phyloP scores from a whole-genome alignment of 2,797 vertebrate species.

The Peromyscus attwateri region DNA sequence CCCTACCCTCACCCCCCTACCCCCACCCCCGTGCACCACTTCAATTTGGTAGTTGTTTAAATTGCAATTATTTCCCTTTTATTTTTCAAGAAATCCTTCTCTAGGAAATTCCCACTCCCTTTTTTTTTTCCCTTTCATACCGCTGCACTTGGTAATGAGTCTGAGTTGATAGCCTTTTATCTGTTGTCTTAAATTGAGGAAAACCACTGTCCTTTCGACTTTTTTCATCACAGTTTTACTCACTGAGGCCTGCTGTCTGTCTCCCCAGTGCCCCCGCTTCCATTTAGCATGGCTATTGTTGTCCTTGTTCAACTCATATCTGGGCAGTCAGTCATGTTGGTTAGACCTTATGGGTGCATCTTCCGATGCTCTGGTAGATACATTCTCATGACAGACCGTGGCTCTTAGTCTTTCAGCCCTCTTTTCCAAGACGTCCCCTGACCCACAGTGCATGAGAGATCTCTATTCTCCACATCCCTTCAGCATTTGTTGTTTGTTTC shows the following conservation, averaged over 20 bases:
- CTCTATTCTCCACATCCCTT: background rate
- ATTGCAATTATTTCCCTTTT: background rate
- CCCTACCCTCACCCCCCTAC: too few species aligned
- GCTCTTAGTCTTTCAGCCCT: background rate
- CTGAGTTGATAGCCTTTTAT: slow-evolving; percentile 31
- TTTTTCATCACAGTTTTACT: slow-evolving; percentile 25
- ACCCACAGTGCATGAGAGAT: background rate
- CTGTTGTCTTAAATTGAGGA: background rate
- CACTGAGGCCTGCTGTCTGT: background rate
- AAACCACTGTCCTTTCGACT: background rate
- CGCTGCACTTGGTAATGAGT: background rate
- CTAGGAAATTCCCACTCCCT: background rate
- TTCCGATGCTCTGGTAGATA: background rate
- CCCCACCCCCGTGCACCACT: background rate
- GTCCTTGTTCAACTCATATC: background rate
- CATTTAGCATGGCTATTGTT: too few species aligned
- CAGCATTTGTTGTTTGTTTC: background rate
- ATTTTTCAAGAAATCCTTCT: background rate
- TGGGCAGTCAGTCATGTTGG: background rate
- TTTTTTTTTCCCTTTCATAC: background rate
- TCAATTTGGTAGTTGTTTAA: slow-evolving; percentile 35
- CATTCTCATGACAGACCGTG: too few species aligned
- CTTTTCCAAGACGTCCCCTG: background rate
- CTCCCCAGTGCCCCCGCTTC: background rate
- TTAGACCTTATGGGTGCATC: background rate